Percentiles rank a stretch among this genome's conserved stretches.
Evolutionary conservation across 2,888 invertebrate genomes (phyloP).

Genomic region (Idaea dimidiata): DNA sequence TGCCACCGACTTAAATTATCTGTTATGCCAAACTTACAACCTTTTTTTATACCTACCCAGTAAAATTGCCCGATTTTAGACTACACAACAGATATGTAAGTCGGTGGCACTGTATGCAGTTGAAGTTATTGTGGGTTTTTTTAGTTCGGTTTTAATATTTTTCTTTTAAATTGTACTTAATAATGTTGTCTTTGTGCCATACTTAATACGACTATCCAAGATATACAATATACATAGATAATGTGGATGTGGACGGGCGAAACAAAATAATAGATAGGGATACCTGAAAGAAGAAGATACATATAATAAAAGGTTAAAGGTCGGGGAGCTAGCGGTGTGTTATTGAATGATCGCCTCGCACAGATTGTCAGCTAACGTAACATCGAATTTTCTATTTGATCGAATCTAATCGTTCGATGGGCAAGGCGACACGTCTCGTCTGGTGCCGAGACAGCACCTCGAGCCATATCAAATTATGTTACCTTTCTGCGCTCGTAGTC

Average conservation of each 20-base stretch:
- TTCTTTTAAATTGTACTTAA: too few species aligned
- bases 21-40: too few species aligned
- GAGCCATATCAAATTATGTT: slow-evolving; percentile 8
- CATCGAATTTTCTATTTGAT: slow-evolving; percentile 62
- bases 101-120: too few species aligned
- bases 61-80: too few species aligned
- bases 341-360: slow-evolving; percentile 51
- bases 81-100: too few species aligned
- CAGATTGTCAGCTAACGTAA: slow-evolving; percentile 57
- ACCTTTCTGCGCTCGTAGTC: not conserved
- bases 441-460: slow-evolving; percentile 3
- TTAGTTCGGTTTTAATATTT: too few species aligned
- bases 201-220: not conserved
- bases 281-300: slow-evolving; percentile 13
- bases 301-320: slow-evolving; percentile 24
- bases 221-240: not conserved
- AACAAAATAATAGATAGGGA: slow-evolving; percentile 16
- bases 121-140: too few species aligned
- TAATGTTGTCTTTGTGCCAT: too few species aligned
- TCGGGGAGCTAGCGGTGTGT: slow-evolving; percentile 27
- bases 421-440: slow-evolving; percentile 14
- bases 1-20: too few species aligned
- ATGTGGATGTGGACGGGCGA: slow-evolving; percentile 4
- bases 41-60: too few species aligned
- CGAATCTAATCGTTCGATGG: slow-evolving; percentile 56